phyloP scores from a whole-genome alignment of 1,140 invertebrate genomes.

The Pogonus chalceus region DNA sequence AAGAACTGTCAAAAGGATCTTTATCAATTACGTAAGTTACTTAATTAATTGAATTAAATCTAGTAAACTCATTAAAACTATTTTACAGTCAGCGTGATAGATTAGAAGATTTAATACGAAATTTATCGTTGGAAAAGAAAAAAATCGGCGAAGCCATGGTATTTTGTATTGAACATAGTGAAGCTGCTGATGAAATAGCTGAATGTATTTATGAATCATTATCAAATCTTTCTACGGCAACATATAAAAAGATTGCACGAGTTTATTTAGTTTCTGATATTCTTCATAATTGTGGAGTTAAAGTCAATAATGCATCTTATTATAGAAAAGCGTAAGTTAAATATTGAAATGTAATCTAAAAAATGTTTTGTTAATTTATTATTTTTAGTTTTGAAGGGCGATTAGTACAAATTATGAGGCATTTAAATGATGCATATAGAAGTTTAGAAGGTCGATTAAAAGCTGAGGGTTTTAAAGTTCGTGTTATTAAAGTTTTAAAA shows the following conservation, averaged over 20 bases:
- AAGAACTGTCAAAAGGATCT: slow-evolving; percentile 63
- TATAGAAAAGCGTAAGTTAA: slow-evolving; percentile 74
- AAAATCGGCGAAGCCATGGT: slow-evolving; percentile 94
- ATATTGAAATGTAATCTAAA: neutral
- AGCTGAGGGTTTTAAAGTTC: slow-evolving; percentile 92
- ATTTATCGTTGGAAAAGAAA: slow-evolving; percentile 73
- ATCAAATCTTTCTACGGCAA: slow-evolving; percentile 65
- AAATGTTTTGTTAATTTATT: neutral
- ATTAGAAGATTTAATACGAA: slow-evolving; percentile 83
- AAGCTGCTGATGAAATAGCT: slow-evolving; percentile 92
- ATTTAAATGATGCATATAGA: slow-evolving; percentile 66
- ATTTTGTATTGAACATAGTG: slow-evolving; percentile 97
- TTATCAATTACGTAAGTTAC: slow-evolving; percentile 50
- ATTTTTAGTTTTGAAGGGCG: slow-evolving; percentile 70
- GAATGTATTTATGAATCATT: slow-evolving; percentile 82
- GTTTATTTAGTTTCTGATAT: slow-evolving; percentile 96
- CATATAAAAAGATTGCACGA: slow-evolving; percentile 86
- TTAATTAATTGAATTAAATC: neutral
- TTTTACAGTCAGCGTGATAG: slow-evolving; percentile 65
- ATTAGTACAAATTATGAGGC: slow-evolving; percentile 77
- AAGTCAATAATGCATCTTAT: slow-evolving; percentile 94
- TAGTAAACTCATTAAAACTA: slow-evolving; percentile 8
- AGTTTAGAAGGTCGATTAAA: slow-evolving; percentile 80
- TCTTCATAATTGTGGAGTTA: slow-evolving; percentile 91
- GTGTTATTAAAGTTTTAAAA: slow-evolving; percentile 87